Evolutionary conservation across 2,113 vertebrate species (phyloP).

Genomic region (Acinonyx jubatus): DNA sequence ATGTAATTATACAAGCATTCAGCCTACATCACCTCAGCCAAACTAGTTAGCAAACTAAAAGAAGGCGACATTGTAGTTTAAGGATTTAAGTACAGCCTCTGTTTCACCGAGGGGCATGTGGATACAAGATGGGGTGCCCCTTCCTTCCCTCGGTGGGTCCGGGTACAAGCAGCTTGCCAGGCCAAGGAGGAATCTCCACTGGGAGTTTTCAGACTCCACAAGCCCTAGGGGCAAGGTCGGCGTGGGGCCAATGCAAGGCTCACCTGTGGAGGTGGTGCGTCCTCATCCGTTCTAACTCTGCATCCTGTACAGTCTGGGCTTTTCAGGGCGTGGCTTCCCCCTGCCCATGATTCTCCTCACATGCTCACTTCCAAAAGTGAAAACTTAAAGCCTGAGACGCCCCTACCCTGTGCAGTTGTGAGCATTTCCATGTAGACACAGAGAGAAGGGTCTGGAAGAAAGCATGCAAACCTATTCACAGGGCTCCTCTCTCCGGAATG

Average conservation of each 20-base stretch:
- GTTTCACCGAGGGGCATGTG: not conserved
- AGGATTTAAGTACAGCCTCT: not conserved
- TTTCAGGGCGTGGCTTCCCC: not conserved
- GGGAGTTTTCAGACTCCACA: not conserved
- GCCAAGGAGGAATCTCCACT: not conserved
- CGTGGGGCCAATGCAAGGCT: not conserved
- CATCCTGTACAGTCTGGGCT: not conserved
- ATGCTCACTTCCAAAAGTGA: not conserved
- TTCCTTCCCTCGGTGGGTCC: not conserved
- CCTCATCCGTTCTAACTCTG: not conserved
- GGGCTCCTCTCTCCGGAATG: not conserved
- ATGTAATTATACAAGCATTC: not conserved
- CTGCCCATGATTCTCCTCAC: not conserved
- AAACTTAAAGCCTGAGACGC: not conserved
- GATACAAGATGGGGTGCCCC: not conserved
- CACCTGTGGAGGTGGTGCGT: rapidly evolving
- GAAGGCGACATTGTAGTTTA: not conserved
- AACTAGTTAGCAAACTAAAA: not conserved
- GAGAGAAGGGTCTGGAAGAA: slow-evolving; percentile 22
- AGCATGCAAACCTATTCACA: not conserved
- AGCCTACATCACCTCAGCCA: not conserved
- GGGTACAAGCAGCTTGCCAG: not conserved
- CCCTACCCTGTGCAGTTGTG: not conserved
- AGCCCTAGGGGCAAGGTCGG: not conserved
- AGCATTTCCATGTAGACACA: not conserved